Evolutionary conservation across 2,113 vertebrate species (phyloP), one percentile per base, ranked within the genome.

Genomic region (Helogale parvula): DNA sequence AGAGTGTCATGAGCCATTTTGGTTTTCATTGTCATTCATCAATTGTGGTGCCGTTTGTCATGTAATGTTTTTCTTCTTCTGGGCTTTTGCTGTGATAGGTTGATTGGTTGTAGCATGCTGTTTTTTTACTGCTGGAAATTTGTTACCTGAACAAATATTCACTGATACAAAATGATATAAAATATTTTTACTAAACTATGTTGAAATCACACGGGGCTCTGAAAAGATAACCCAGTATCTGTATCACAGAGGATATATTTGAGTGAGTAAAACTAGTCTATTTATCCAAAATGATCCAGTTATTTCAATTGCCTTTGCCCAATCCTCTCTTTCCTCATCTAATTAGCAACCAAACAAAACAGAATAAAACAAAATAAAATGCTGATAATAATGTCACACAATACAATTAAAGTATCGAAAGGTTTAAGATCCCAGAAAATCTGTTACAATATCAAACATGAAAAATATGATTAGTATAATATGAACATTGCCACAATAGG

Each of bases 111-210:
- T 25, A 97, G 41, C 0, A 77, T 23, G 13, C 13, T 98, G 77
- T 63, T 60, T 91, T 96, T 89, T 80, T 9, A 21, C 15, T 97
- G 91, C 50, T 93, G 29, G 6, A 52, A 52, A 69, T 65, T 82
- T 54, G 45, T 63, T 66, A 95, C 97, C 38, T 50, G 16, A 94
- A 27, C 25, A 19, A 92, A 90, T 84, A 90, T 87, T 93, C 72
- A 79, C 19, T 94, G 0, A 35, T 85, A 63, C 68, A 98, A 16
- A 54, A 3, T 97, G 47, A 11, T 2, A 93, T 93, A 33, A 84
- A 80, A 1, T 31, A 0, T 63, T 97, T 84, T 33, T 5, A 69
- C 8, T 25, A 47, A 50, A 76, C 4, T 7, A 9, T 91, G 4
- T 7, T 79, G 12, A 94, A 94, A 79, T 90, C 2, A 80, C 8